phyloP scores from a whole-genome alignment of 2,113 vertebrate species.

The Nymphicus hollandicus region DNA sequence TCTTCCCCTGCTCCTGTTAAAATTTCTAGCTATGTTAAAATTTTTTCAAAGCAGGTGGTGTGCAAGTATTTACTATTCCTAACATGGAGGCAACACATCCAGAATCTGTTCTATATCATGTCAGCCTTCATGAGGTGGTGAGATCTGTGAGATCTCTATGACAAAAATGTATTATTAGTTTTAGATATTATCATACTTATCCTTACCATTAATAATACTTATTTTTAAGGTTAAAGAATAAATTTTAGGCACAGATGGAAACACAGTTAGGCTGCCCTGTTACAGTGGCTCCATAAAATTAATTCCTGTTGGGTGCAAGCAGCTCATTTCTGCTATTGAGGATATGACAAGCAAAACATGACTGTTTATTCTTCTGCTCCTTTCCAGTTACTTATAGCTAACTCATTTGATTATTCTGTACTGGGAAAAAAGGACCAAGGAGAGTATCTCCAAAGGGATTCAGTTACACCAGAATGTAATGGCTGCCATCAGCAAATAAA shows the following conservation, averaged over 20 bases:
- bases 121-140: not conserved
- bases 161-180: not conserved
- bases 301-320: not conserved
- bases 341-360: not conserved
- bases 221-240: not conserved
- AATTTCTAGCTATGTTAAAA: not conserved
- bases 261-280: not conserved
- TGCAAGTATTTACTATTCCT: not conserved
- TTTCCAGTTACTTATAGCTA: not conserved
- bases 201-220: not conserved
- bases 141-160: not conserved
- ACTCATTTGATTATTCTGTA: not conserved
- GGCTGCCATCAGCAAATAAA: not conserved
- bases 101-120: not conserved
- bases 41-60: not conserved
- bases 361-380: not conserved
- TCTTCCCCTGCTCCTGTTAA: not conserved
- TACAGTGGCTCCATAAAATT: not conserved
- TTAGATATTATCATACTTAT: not conserved
- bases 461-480: not conserved
- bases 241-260: not conserved
- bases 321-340: not conserved
- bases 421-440: not conserved
- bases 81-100: not conserved
- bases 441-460: not conserved